These are phyloP conservation scores for Drosophila yooni DNA, from an alignment of 2,888 invertebrate species.

Conservation along the genomic window DNA sequence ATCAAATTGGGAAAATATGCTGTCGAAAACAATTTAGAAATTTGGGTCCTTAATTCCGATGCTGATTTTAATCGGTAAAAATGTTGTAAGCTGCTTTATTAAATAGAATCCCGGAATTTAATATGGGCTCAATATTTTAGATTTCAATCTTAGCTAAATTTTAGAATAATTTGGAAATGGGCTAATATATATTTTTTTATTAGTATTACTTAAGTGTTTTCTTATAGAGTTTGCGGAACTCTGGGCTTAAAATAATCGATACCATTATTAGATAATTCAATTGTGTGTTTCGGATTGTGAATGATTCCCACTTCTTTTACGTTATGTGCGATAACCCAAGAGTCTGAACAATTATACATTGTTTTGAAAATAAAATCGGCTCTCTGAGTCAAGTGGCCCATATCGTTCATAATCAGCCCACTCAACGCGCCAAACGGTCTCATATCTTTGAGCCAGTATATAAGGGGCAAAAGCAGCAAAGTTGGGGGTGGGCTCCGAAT, in stretches of 20 bases:
- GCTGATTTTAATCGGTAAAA: not conserved
- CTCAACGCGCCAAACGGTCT: not conserved
- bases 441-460: not conserved
- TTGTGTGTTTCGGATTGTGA: conserved; percentile 26
- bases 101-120: not conserved
- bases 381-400: conserved; percentile 7
- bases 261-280: conserved; percentile 7
- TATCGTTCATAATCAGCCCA: conserved; percentile 8
- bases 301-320: conserved; percentile 27
- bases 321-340: conserved; percentile 21
- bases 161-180: not conserved
- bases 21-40: not conserved
- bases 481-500: conserved; percentile 1
- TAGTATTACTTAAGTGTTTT: not conserved
- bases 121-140: not conserved
- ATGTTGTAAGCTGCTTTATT: not conserved
- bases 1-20: not conserved
- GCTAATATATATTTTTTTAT: not conserved
- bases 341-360: conserved; percentile 10
- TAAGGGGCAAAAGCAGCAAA: not conserved
- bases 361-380: conserved; percentile 1
- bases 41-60: not conserved
- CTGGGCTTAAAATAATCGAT: not conserved
- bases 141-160: not conserved
- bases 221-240: not conserved